A percentile compares a stretch with the other conserved stretches of the same genome.
phyloP scores from a whole-genome alignment of 2,888 invertebrate species.

The Euspilapteryx auroguttella region DNA sequence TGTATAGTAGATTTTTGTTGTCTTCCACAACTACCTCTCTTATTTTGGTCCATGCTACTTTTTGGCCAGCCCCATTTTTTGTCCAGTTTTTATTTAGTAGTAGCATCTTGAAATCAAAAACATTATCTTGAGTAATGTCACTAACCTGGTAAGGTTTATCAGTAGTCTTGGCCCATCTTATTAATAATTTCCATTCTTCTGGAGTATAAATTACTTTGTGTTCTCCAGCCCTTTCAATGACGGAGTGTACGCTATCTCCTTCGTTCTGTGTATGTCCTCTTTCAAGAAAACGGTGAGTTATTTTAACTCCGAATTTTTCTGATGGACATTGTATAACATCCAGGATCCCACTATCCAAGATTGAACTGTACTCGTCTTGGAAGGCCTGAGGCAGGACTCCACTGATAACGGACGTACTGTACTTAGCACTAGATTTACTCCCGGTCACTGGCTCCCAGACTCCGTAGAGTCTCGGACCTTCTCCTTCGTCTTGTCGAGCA shows the following conservation, averaged over 20 bases:
- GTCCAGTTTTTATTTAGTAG: slow-evolving; percentile 9
- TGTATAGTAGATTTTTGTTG: too few relatives aligned
- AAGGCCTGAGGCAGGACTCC: too few relatives aligned
- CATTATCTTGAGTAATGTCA: slow-evolving; percentile 6
- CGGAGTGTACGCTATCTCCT: slow-evolving; percentile 10
- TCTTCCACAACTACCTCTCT: too few relatives aligned
- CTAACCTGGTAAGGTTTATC: slow-evolving; percentile 9
- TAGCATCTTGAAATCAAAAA: slow-evolving; percentile 9
- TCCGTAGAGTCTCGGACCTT: too few relatives aligned
- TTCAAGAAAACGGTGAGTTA: slow-evolving; percentile 9
- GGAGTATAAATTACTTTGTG: slow-evolving; percentile 7
- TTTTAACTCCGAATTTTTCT: slow-evolving; percentile 6
- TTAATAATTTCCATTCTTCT: slow-evolving; percentile 8
- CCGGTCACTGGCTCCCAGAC: too few relatives aligned
- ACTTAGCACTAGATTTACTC: too few relatives aligned
- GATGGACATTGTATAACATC: too few relatives aligned
- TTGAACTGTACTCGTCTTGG: too few relatives aligned
- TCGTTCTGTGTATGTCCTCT: slow-evolving; percentile 10
- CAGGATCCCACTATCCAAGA: too few relatives aligned
- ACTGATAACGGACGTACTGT: too few relatives aligned
- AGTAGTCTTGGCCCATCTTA: slow-evolving; percentile 9
- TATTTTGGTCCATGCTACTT: slow-evolving; percentile 8
- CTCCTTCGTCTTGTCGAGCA: too few relatives aligned
- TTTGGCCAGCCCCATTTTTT: slow-evolving; percentile 7
- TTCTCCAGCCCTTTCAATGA: slow-evolving; percentile 10